A percentile compares a stretch with the other conserved stretches of the same genome.
Evolutionary conservation across 2,797 vertebrate genomes (phyloP).

Genomic region (Chromis chromis): DNA sequence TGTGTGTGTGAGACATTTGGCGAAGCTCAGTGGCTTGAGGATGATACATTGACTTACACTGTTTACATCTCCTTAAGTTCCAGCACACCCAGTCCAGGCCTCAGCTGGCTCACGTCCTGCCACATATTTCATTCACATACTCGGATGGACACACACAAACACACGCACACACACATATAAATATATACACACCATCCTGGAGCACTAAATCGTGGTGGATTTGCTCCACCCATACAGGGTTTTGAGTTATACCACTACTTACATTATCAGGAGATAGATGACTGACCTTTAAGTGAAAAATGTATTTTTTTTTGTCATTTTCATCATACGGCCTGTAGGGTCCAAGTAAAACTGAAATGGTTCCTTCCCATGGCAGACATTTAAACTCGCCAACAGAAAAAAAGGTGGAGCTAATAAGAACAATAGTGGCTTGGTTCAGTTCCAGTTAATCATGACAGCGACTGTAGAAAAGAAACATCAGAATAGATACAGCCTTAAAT

Average conservation of each 20-base stretch:
- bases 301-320: background rate
- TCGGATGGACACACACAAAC: background rate
- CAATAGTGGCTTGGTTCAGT: too few relatives aligned
- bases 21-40: constrained; percentile 58
- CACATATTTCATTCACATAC: constrained; percentile 34
- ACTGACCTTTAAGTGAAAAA: constrained; percentile 15
- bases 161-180: constrained; percentile 7
- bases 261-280: constrained; percentile 1
- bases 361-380: background rate
- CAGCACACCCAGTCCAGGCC: constrained; percentile 28
- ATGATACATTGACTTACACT: constrained; percentile 72
- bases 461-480: too few relatives aligned
- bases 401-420: too few relatives aligned
- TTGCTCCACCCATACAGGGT: too few relatives aligned
- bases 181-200: background rate
- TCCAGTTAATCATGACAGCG: too few relatives aligned
- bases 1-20: constrained; percentile 33
- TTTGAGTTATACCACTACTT: background rate
- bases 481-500: too few relatives aligned
- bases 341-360: too few relatives aligned
- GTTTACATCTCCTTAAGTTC: constrained; percentile 64
- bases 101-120: constrained; percentile 25
- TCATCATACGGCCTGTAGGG: background rate
- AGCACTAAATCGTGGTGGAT: background rate
- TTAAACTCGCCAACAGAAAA: background rate